Conservation (phyloP, 2,113 vertebrate genomes). For the Tichodroma muraria region DNA sequence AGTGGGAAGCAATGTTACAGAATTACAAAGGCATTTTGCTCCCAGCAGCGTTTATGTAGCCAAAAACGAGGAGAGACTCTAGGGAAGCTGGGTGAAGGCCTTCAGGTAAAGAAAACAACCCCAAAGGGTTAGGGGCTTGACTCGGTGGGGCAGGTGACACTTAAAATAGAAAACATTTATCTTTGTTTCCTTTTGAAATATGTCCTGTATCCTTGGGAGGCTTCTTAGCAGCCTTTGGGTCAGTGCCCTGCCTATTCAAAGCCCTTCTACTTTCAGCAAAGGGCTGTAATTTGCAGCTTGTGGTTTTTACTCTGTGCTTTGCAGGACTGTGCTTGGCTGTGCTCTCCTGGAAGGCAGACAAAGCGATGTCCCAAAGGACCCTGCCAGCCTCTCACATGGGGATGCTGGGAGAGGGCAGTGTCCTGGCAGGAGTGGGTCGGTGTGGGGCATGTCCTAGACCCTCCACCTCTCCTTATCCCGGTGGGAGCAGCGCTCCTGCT, state of each 20-base stretch:
- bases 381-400: accelerated
- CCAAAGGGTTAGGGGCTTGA: background rate
- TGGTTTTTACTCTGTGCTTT: background rate
- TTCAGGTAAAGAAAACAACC: background rate
- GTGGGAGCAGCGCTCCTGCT: background rate
- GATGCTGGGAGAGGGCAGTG: background rate
- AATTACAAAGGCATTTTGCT: background rate
- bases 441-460: background rate
- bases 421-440: background rate
- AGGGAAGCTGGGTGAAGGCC: background rate
- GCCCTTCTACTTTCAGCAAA: background rate
- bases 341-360: background rate
- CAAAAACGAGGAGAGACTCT: background rate
- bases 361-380: accelerated
- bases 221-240: background rate
- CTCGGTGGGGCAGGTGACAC: background rate
- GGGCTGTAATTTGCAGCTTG: background rate
- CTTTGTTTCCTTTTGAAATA: background rate
- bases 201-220: background rate
- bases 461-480: background rate
- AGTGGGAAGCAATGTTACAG: background rate
- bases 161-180: background rate
- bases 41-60: accelerated
- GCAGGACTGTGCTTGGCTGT: background rate
- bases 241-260: background rate